A percentile compares a stretch with the other conserved stretches of the same genome.
Conservation (phyloP, 2,888 invertebrate species). For the Pegoplata infirma region DNA sequence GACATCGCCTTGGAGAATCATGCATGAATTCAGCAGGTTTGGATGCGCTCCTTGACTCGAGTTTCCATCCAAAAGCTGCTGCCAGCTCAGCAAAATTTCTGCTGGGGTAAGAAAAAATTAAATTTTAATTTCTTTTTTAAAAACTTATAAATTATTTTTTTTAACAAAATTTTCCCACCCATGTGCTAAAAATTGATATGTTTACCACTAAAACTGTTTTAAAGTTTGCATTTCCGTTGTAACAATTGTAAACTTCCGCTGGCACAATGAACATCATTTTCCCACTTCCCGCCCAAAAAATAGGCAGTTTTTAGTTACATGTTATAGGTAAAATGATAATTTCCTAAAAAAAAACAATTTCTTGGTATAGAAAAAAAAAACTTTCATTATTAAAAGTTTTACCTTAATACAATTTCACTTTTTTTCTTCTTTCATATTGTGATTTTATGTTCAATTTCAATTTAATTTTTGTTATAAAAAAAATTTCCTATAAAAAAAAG, state of each 20-base stretch:
- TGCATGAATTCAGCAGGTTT: too few species aligned
- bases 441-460: neutral
- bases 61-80: too few species aligned
- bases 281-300: too few species aligned
- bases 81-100: too few species aligned
- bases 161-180: too few species aligned
- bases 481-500: too few species aligned
- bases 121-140: too few species aligned
- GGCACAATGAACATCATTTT: neutral
- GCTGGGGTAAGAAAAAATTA: too few species aligned
- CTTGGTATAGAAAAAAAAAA: neutral
- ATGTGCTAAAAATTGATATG: slow-evolving; percentile 1
- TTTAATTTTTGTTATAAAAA: neutral
- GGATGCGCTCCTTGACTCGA: too few species aligned
- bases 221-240: slow-evolving; percentile 35
- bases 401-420: slow-evolving; percentile 39
- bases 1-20: too few species aligned
- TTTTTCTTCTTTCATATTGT: slow-evolving; percentile 12
- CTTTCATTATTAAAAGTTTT: slow-evolving; percentile 39
- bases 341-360: slow-evolving; percentile 27
- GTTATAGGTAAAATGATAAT: slow-evolving; percentile 15
- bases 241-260: slow-evolving; percentile 39
- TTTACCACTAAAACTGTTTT: slow-evolving; percentile 4
- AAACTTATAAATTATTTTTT: too few species aligned
- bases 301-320: too few species aligned